Evolutionary conservation across 2,113 vertebrate genomes (phyloP).

Genomic region (Salvator merianae): DNA sequence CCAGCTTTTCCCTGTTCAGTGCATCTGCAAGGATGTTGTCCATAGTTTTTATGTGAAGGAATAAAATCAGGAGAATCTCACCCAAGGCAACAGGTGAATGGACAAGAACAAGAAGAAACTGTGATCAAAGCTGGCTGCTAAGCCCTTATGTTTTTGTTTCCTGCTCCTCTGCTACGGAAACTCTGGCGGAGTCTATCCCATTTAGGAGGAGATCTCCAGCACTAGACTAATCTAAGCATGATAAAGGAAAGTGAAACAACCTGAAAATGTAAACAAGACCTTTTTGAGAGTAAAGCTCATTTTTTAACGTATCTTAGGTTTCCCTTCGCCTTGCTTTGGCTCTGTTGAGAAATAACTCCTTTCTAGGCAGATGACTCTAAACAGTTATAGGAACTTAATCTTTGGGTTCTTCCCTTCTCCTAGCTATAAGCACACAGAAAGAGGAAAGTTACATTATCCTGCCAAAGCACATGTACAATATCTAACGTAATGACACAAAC

Average conservation of each 20-base stretch:
- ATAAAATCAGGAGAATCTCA: no score
- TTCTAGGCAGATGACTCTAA: neutral
- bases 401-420: no score
- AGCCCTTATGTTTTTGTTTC: no score
- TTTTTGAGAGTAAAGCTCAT: neutral
- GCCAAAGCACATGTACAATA: neutral
- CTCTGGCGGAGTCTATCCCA: no score
- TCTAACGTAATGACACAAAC: no score
- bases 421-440: neutral
- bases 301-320: neutral
- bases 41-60: no score
- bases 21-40: no score
- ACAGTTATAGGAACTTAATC: neutral
- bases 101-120: no score
- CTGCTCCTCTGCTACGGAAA: no score
- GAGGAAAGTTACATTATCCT: neutral
- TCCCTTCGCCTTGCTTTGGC: neutral
- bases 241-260: neutral
- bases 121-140: neutral
- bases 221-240: neutral
- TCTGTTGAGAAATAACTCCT: neutral
- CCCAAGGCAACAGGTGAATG: no score
- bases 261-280: neutral
- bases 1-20: no score
- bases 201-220: no score